A percentile compares a stretch with the other conserved stretches of the same genome.
These are phyloP conservation scores for Drosophila pallidifrons DNA, from an alignment of 1,140 invertebrate genomes.

Conservation along the genomic window DNA sequence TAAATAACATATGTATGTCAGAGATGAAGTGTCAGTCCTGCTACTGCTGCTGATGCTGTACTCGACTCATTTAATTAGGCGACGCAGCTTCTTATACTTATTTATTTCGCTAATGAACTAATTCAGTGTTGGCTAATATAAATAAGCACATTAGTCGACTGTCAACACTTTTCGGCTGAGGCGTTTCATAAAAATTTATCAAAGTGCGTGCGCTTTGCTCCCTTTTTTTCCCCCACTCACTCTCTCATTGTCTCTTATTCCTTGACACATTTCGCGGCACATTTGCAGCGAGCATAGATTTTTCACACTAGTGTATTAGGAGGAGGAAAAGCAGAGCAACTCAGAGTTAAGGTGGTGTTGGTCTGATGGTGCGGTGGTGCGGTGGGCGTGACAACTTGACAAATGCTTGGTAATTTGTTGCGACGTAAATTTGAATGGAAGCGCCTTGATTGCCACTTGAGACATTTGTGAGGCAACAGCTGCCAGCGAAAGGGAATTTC, in stretches of 20 bases:
- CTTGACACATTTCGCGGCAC: conserved; percentile 72
- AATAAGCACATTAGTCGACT: conserved; percentile 59
- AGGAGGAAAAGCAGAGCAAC: not conserved
- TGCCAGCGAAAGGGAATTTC: conserved; percentile 75
- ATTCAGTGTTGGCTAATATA: conserved; percentile 41
- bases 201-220: conserved; percentile 37
- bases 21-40: not conserved
- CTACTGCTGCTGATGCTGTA: not conserved
- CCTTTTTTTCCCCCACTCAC: not conserved
- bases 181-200: conserved; percentile 58
- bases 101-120: conserved; percentile 52
- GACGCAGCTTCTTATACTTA: not conserved
- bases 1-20: not conserved
- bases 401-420: conserved; percentile 84
- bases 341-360: not conserved
- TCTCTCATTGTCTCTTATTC: not conserved
- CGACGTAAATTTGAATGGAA: conserved; percentile 84
- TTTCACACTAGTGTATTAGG: conserved; percentile 72
- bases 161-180: conserved; percentile 61
- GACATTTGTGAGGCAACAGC: conserved; percentile 82
- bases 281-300: conserved; percentile 76
- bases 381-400: conserved; percentile 68
- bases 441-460: conserved; percentile 84
- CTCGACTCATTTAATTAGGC: conserved; percentile 35
- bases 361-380: not conserved